Evolutionary conservation across 2,888 invertebrate genomes (phyloP), one percentile per base, ranked within the genome.

Genomic region (Spilarctia lutea): DNA sequence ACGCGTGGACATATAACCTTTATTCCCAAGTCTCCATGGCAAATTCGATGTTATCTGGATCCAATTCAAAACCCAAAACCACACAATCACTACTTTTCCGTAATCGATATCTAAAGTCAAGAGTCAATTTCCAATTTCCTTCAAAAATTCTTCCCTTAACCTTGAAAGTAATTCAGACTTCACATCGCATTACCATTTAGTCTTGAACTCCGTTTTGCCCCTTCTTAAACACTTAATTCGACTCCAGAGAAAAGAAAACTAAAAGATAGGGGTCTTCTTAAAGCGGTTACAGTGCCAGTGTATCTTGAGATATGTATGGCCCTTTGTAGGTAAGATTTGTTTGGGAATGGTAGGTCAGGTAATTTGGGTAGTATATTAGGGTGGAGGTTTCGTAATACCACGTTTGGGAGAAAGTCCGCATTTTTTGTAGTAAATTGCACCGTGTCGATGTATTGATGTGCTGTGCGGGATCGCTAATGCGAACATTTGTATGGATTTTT

Each of bases 201-300:
- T n/a, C 52, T 71, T 76, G 85, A 79, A 69, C 83, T 42, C 56
- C 56, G 16, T 45, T 72, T 76, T 67, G 24, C 68, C 39, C 60
- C 63, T 33, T 72, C 68, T 77, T 66, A 72, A 83, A 74, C 74
- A 75, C 73, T 76, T 83, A 75, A 81, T 85, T 77, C 60, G 60
- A 74, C 79, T 74, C 72, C 48, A 39, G 78, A 74, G 81, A 48
- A 66, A 76, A 56, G 72, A 65, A 77, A 76, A 68, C 72, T 73
- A 73, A 68, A 65, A 78, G 73, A 69, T 69, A 79, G 75, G 65
- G 81, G 69, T 83, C 72, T 85, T 76, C 73, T 63, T 56, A 85
- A 70, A 73, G 68, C 63, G 75, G 83, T 75, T 73, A 65, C 13
- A 0, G 0, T 8, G 0, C 80, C 70, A 75, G 24, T 68, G 0